These are phyloP conservation scores for Neolamprologus tretocephalus DNA, from an alignment of 2,113 vertebrate genomes.

Conservation along the genomic window DNA sequence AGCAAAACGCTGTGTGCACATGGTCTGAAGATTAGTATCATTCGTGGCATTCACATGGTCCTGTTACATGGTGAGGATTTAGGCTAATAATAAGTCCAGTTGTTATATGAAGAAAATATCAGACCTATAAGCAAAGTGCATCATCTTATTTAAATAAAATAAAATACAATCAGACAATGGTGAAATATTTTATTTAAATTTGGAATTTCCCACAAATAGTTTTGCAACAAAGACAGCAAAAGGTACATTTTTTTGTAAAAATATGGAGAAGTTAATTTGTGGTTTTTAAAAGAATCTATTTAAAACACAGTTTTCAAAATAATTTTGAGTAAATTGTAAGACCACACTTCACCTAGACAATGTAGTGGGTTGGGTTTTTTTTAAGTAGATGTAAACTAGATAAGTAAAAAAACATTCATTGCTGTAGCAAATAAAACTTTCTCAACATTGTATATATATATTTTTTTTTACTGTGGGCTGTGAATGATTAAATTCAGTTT, in stretches of 20 bases:
- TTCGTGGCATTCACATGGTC: neutral
- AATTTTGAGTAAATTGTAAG: neutral
- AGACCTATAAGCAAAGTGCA: neutral
- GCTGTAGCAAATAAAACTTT: neutral
- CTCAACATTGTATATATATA: neutral
- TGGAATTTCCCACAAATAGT: neutral
- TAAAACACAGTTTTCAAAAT: neutral
- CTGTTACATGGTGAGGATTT: neutral
- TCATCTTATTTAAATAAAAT: neutral
- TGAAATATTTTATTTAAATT: neutral
- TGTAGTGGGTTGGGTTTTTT: fast-evolving
- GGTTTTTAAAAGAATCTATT: neutral
- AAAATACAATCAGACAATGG: neutral
- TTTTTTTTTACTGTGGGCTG: neutral
- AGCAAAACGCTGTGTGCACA: conserved; percentile 37
- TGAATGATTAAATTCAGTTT: neutral
- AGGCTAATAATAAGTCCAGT: neutral
- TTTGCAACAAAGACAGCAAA: neutral
- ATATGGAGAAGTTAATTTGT: neutral
- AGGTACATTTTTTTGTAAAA: neutral
- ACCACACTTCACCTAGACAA: neutral
- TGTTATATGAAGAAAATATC: neutral
- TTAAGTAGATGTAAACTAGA: neutral
- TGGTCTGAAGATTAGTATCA: conserved; percentile 23
- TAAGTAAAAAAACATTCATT: neutral